phyloP scores from a whole-genome alignment of 2,797 vertebrate species.

The Bucorvus abyssinicus region DNA sequence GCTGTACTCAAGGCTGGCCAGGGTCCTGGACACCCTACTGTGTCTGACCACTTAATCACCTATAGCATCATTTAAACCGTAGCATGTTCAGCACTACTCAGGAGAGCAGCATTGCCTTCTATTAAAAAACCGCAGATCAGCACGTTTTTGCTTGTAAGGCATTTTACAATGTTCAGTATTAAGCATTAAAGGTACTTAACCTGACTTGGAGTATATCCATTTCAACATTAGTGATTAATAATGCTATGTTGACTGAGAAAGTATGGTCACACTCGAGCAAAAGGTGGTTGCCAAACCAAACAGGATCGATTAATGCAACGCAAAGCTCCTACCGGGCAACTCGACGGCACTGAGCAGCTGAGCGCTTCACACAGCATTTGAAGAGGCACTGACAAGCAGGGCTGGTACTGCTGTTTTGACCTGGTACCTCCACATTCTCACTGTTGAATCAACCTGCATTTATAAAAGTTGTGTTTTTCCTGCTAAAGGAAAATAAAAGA shows the following conservation, averaged over 20 bases:
- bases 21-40: background rate
- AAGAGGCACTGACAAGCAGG: background rate
- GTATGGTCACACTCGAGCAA: background rate
- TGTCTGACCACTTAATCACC: background rate
- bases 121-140: background rate
- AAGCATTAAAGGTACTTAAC: background rate
- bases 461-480: background rate
- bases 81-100: background rate
- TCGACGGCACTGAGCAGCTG: accelerated
- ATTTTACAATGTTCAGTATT: background rate
- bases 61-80: background rate
- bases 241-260: background rate
- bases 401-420: background rate
- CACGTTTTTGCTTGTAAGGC: background rate
- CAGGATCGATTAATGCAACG: accelerated
- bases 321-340: background rate
- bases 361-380: background rate
- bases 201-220: background rate
- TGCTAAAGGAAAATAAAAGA: background rate
- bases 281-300: background rate
- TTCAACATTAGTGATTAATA: slow-evolving; percentile 5
- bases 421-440: background rate
- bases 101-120: background rate
- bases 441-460: background rate
- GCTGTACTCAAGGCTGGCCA: background rate